Percentiles rank a stretch among this genome's conserved stretches.
phyloP scores from a whole-genome alignment of 2,888 invertebrate species.

The Rugalucina vietnamica region DNA sequence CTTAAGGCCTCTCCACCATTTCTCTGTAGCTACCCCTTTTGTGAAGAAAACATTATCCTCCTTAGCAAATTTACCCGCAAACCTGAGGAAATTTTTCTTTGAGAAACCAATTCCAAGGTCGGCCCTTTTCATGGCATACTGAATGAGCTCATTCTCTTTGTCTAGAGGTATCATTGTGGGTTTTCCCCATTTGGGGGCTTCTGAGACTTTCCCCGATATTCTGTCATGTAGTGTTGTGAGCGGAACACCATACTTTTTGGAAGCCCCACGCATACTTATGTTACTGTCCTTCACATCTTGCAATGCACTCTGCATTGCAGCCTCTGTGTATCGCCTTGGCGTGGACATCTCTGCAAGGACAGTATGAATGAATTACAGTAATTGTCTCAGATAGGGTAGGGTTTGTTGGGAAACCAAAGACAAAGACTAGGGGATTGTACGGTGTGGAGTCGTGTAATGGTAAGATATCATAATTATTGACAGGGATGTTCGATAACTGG shows the following conservation, averaged over 20 bases:
- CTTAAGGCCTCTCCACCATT: slow-evolving; percentile 46
- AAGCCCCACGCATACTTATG: neutral
- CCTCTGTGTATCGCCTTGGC: neutral
- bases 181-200: slow-evolving; percentile 31
- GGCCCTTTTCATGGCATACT: slow-evolving; percentile 19
- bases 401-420: too few relatives aligned
- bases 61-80: slow-evolving; percentile 24
- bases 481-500: too few relatives aligned
- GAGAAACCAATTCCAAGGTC: slow-evolving; percentile 28
- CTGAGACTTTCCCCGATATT: neutral
- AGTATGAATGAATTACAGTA: too few relatives aligned
- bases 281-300: slow-evolving; percentile 6
- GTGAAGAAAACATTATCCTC: slow-evolving; percentile 19
- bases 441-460: too few relatives aligned
- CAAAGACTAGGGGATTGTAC: too few relatives aligned
- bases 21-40: slow-evolving; percentile 26
- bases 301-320: neutral
- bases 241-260: slow-evolving; percentile 18
- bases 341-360: neutral
- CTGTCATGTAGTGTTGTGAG: slow-evolving; percentile 24
- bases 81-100: slow-evolving; percentile 26
- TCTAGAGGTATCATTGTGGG: neutral
- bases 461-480: too few relatives aligned
- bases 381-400: too few relatives aligned
- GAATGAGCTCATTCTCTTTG: slow-evolving; percentile 19